Conservation (phyloP, 2,888 invertebrate species). For the Brachyptera risi region DNA sequence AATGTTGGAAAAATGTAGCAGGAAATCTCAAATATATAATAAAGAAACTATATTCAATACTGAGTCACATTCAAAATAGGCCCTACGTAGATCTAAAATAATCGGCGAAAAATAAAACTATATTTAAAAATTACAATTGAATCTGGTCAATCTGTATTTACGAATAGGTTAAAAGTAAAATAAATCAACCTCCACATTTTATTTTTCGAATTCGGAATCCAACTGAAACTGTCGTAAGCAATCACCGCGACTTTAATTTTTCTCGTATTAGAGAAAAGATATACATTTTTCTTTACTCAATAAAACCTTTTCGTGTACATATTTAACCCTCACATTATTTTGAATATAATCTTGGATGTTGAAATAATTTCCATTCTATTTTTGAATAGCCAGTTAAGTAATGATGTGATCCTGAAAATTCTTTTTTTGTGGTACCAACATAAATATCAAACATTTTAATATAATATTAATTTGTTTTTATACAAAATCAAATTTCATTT, state of each 20-base stretch:
- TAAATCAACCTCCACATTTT: not conserved
- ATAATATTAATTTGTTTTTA: constrained; percentile 7
- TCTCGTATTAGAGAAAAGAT: not conserved
- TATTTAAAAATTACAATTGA: not conserved
- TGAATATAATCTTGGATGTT: not conserved
- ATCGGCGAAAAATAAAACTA: not conserved
- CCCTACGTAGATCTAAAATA: too few relatives aligned
- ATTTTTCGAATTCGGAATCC: constrained; percentile 1
- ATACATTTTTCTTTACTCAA: not conserved
- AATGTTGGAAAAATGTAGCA: not conserved
- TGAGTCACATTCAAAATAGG: not conserved
- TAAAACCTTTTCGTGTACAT: not conserved
- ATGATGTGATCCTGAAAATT: too few relatives aligned
- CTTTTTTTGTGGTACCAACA: not conserved
- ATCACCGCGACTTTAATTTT: not conserved
- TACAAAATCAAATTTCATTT: not conserved
- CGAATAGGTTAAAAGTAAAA: not conserved
- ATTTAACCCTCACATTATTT: not conserved
- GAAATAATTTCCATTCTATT: too few relatives aligned
- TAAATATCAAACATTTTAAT: not conserved
- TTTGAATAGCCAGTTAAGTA: too few relatives aligned
- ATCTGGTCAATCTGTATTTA: not conserved
- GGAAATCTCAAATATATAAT: not conserved
- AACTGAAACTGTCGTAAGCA: not conserved
- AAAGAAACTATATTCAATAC: not conserved